Conservation (phyloP, 1,140 invertebrate genomes). For the Diplogasteroides magnus region DNA sequence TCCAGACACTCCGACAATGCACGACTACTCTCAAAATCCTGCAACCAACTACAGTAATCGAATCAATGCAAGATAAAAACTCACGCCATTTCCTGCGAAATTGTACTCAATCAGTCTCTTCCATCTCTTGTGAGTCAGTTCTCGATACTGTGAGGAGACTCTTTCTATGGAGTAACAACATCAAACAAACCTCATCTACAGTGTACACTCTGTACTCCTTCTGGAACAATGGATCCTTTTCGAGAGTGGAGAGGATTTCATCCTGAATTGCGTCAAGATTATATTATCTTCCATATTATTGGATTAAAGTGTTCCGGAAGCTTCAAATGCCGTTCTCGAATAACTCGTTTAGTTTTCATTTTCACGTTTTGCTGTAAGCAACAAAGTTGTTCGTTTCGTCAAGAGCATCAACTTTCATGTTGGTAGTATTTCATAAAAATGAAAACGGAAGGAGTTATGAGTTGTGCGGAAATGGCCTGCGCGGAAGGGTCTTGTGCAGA, state of each 20-base stretch:
- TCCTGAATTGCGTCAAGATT: constrained; percentile 70
- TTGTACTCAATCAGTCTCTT: constrained; percentile 66
- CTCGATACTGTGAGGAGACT: too few relatives aligned
- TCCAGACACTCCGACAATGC: constrained; percentile 61
- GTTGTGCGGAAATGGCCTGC: too few relatives aligned
- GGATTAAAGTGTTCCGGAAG: too few relatives aligned
- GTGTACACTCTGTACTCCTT: constrained; percentile 58
- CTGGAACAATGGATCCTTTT: constrained; percentile 74
- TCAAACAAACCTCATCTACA: constrained; percentile 68
- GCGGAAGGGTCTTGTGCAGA: too few relatives aligned
- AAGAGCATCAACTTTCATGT: too few relatives aligned
- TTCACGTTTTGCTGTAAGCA: too few relatives aligned
- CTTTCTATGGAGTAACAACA: too few relatives aligned
- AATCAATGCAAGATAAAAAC: constrained; percentile 28
- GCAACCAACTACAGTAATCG: too few relatives aligned
- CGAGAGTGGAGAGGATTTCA: constrained; percentile 72
- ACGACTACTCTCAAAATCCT: constrained; percentile 20
- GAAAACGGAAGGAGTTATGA: background rate
- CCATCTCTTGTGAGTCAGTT: constrained; percentile 65
- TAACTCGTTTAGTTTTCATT: too few relatives aligned
- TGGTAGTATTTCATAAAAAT: too few relatives aligned
- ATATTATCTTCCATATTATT: too few relatives aligned
- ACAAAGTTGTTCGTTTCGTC: too few relatives aligned
- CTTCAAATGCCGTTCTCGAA: background rate
- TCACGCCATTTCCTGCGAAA: constrained; percentile 61